These are phyloP conservation scores for Diorhabda carinulata DNA, from an alignment of 1,140 invertebrate species.

Conservation along the genomic window DNA sequence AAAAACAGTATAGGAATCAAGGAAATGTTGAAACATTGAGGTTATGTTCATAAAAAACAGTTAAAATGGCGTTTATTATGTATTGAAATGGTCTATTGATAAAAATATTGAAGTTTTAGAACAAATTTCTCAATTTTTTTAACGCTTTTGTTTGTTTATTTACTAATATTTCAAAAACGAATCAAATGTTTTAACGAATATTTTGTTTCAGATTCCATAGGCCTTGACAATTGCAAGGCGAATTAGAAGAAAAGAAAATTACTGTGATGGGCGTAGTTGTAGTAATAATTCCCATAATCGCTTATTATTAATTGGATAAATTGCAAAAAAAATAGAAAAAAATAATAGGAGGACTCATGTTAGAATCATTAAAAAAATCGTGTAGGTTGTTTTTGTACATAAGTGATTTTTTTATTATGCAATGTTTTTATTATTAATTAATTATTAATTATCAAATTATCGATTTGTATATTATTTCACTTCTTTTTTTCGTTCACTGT, in stretches of 20 bases:
- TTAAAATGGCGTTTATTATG: no score
- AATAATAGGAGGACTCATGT: conserved; percentile 19
- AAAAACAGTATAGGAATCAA: no score
- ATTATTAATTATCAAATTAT: neutral
- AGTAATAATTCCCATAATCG: conserved; percentile 44
- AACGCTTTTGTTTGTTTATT: no score
- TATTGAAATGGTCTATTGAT: no score
- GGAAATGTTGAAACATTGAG: no score
- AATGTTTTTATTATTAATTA: conserved; percentile 33
- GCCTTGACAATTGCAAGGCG: conserved; percentile 71
- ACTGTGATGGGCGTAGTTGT: conserved; percentile 48
- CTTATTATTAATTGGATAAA: conserved; percentile 28
- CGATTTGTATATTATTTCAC: conserved; percentile 18
- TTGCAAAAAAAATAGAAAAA: conserved; percentile 10
- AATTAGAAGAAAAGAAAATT: conserved; percentile 52
- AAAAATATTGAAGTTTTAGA: no score
- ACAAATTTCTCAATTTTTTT: no score
- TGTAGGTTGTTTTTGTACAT: conserved; percentile 46
- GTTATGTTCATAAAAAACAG: no score
- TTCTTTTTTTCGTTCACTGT: conserved; percentile 19
- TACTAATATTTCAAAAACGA: no score
- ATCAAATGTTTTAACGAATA: no score
- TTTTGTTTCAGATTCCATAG: conserved; percentile 62
- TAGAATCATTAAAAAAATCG: conserved; percentile 16
- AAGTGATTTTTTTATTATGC: conserved; percentile 47